Evolutionary conservation across 1,140 invertebrate species (phyloP), one percentile per base, ranked within the genome.

Genomic region (Caenorhabditis tropicalis): DNA sequence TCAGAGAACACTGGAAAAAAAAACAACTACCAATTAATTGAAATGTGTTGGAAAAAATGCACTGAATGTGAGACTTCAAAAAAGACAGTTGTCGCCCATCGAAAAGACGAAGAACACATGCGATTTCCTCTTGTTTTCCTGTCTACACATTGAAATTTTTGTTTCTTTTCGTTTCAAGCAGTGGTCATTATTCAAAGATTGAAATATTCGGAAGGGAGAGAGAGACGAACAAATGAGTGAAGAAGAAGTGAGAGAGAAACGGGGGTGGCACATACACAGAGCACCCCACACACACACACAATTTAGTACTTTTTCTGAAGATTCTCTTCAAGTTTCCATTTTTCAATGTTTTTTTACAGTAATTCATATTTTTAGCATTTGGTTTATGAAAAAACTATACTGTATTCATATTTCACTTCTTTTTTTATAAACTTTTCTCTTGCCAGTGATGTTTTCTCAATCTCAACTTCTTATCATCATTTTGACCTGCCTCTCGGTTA

Each of bases 161-260:
- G 21, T 74, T 39, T 74, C 21, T 74, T 43, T 43, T 7, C n/a
- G n/a, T 74, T 74, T 74, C 33, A 43, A 12, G 36, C 36, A 21
- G 9, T 43, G 36, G 36, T 74, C 36, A 74, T 74, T 31, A 74
- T 74, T 39, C 65, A 74, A 74, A 74, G 36, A 43, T 74, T 74
- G 65, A 46, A 74, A 39, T 39, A 74, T 74, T 74, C 58, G 29
- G 65, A 10, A 3, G 21, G 65, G 21, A 24, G 65, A 24, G 9
- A 74, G 36, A n/a, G 53, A 24, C 12, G 36, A 36, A 74, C 65
- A 74, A 74, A 74, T 74, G 65, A 43, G 24, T 74, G 36, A 24
- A 24, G 24, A 74, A 74, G 33, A 74, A 74, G 36, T 39, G 65
- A 74, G 65, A n/a, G n/a, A 74, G 36, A 46, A 74, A 43, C 16